Evolutionary conservation across 2,113 vertebrate species (phyloP), one percentile per base, ranked within the genome.

Genomic region (Ancistrus triradiatus): DNA sequence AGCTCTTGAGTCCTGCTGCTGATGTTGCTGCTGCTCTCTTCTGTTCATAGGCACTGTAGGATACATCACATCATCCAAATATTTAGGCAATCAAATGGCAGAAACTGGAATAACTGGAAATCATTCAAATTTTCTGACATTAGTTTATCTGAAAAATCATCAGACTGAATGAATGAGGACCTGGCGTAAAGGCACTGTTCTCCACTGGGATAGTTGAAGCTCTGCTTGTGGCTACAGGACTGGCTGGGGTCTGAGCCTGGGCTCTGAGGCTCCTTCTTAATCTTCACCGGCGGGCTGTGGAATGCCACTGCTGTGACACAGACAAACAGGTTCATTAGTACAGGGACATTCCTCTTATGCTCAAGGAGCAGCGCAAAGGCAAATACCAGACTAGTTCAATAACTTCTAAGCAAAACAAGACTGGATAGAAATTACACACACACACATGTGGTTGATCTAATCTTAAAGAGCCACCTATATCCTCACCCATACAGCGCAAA

Each of bases 181-280:
- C 95, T 97, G 90, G 91, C 78, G 10, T 94, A 98, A 92, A 97
- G 91, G 91, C 95, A 97, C 91, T 92, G 95, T 85, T 98, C 87
- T 59, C 91, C 93, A 63, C 77, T 87, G 68, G 70, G 90, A 80
- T 88, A 91, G 80, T 78, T 90, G 80, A 89, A 85, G 3, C 63
- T 89, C 48, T 86, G 92, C 86, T 93, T 89, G 9, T 90, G 91
- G 85, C 86, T 90, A 79, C 95, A 97, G 84, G 91, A 92, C 85
- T 91, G 84, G 37, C 82, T 80, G 58, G 90, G 87, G 68, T 94
- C 90, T 0, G 88, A 91, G 49, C 86, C 87, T 13, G 94, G 92
- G 76, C 93, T 98, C 72, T 85, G 91, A 0, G 91, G 93, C 70
- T 98, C 96, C 88, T 95, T 89, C 80, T 98, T 98, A 66, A 98